Evolutionary conservation across 2,113 vertebrate genomes (phyloP).

Genomic region (Gavia stellata): DNA sequence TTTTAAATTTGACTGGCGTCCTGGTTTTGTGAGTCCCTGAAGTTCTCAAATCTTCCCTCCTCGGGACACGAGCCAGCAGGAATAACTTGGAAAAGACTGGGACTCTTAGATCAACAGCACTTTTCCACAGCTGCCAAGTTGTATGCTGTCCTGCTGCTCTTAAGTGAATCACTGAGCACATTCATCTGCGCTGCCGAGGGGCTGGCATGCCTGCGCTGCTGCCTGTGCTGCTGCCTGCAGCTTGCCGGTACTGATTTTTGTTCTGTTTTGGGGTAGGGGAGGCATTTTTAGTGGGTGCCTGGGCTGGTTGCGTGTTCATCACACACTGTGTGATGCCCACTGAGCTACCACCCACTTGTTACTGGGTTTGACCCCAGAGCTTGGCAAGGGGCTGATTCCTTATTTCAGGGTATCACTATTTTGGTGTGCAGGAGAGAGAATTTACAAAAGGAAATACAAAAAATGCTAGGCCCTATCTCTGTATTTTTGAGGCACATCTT

Average conservation of each 20-base stretch:
- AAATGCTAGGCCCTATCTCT: neutral
- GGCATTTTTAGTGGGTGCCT: neutral
- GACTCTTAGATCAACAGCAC: neutral
- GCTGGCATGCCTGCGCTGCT: fast-evolving
- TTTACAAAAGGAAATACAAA: neutral
- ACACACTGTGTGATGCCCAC: fast-evolving
- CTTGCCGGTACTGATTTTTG: fast-evolving
- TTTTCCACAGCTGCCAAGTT: neutral
- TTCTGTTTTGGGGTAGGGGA: neutral
- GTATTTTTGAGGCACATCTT: neutral
- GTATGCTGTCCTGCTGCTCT: neutral
- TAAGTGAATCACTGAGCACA: fast-evolving
- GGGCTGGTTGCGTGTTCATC: fast-evolving
- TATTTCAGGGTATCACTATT: neutral
- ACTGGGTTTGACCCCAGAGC: neutral
- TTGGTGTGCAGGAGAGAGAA: neutral
- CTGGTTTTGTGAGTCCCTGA: neutral
- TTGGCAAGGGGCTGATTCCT: fast-evolving
- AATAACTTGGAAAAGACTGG: neutral
- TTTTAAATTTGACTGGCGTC: neutral
- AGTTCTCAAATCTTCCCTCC: neutral
- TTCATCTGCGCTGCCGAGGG: fast-evolving
- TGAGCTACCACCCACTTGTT: neutral
- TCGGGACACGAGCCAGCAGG: fast-evolving
- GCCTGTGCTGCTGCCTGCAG: neutral